Evolutionary conservation across 2,888 invertebrate species (phyloP).

Genomic region (Phasia obesa): DNA sequence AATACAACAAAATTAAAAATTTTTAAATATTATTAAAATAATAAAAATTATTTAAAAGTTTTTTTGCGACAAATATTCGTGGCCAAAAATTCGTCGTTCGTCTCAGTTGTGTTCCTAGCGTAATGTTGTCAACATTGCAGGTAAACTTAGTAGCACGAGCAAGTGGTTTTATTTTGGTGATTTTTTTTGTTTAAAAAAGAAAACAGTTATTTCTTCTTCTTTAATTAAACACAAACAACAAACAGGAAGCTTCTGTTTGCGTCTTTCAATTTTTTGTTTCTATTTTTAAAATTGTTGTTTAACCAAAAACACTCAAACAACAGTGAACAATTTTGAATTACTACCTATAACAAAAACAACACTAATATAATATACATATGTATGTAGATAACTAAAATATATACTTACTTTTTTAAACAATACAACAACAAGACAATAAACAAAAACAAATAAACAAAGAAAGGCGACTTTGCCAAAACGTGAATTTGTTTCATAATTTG

Average conservation of each 20-base stretch:
- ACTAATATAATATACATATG: not conserved
- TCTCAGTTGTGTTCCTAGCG: no score
- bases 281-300: not conserved
- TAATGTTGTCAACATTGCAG: no score
- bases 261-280: not conserved
- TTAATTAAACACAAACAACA: conserved; percentile 32
- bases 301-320: conserved; percentile 27
- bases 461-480: conserved; percentile 42
- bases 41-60: no score
- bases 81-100: no score
- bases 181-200: conserved; percentile 9
- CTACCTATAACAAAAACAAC: not conserved
- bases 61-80: no score
- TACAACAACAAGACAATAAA: not conserved
- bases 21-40: no score
- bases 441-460: conserved; percentile 19
- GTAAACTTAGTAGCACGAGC: not conserved
- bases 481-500: conserved; percentile 52
- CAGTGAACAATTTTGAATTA: conserved; percentile 9
- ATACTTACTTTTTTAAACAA: conserved; percentile 24
- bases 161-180: conserved; percentile 21
- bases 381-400: not conserved
- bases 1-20: no score
- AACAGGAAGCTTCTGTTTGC: conserved; percentile 50
- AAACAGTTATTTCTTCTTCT: conserved; percentile 47